Conservation (phyloP, 2,797 vertebrate genomes). For the Danio kyathit region DNA sequence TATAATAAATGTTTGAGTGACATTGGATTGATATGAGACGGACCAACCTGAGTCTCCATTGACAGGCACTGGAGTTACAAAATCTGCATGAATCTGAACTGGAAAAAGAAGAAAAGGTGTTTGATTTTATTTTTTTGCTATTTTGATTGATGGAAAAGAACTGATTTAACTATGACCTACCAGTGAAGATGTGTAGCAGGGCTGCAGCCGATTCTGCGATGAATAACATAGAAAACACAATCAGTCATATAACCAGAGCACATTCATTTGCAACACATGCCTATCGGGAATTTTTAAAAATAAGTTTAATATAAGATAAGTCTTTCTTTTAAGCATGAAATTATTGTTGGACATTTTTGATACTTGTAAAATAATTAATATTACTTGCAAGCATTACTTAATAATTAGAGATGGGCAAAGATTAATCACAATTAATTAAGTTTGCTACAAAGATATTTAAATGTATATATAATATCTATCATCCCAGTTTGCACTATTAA, state of each 20-base stretch:
- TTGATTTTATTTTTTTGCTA: not conserved
- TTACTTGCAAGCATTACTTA: too few relatives aligned
- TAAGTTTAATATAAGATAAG: too few relatives aligned
- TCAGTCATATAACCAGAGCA: not conserved
- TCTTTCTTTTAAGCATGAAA: too few relatives aligned
- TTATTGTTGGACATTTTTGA: too few relatives aligned
- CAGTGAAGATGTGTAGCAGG: slow-evolving; percentile 15
- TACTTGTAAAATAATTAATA: too few relatives aligned
- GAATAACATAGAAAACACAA: slow-evolving; percentile 6
- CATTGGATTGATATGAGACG: not conserved
- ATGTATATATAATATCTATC: too few relatives aligned
- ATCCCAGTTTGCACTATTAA: too few relatives aligned
- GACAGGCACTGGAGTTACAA: slow-evolving; percentile 33
- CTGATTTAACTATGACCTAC: slow-evolving; percentile 30
- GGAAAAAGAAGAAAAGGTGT: slow-evolving; percentile 16
- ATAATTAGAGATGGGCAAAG: too few relatives aligned
- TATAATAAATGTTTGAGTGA: not conserved
- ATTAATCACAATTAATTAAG: too few relatives aligned
- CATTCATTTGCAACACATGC: not conserved
- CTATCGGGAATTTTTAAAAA: too few relatives aligned
- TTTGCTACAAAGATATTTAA: too few relatives aligned
- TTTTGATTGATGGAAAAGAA: not conserved
- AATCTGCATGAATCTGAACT: not conserved
- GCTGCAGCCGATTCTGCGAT: slow-evolving; percentile 42
- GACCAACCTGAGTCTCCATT: slow-evolving; percentile 52